A percentile compares a stretch with the other conserved stretches of the same genome.
Conservation (phyloP, 2,888 invertebrate genomes). For the Trissolcus japonicus region DNA sequence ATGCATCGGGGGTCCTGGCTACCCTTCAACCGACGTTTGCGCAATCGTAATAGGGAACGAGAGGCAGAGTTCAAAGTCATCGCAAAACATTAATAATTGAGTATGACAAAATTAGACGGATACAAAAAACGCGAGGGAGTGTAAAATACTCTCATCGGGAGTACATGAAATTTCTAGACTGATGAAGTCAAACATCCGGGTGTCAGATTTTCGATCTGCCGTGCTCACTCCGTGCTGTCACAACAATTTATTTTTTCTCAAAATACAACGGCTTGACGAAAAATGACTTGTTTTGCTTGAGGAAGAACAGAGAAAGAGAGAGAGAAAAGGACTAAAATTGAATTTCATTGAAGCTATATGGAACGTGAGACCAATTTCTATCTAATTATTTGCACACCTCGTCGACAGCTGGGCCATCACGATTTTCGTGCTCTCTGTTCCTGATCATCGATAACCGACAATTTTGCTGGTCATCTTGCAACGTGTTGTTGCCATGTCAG, state of each 20-base stretch:
- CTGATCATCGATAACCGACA: slow-evolving; percentile 36
- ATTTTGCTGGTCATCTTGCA: slow-evolving; percentile 65
- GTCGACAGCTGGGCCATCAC: slow-evolving; percentile 2
- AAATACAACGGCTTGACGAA: too few species aligned
- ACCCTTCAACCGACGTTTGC: slow-evolving; percentile 31
- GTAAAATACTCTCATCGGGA: too few species aligned
- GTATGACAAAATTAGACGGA: not conserved
- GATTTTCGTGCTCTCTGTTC: slow-evolving; percentile 12
- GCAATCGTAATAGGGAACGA: slow-evolving; percentile 21
- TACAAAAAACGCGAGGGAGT: not conserved
- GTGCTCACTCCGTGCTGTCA: not conserved
- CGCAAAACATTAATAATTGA: slow-evolving; percentile 23
- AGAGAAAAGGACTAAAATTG: not conserved
- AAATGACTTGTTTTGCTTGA: too few species aligned
- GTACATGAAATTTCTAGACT: not conserved
- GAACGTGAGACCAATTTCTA: not conserved
- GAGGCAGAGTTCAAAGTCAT: not conserved
- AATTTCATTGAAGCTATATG: not conserved
- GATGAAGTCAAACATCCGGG: too few species aligned
- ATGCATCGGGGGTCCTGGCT: slow-evolving; percentile 12
- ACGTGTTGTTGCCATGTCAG: slow-evolving; percentile 60
- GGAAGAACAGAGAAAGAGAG: not conserved
- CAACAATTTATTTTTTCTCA: not conserved
- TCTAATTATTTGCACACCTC: slow-evolving; percentile 25
- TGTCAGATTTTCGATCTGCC: too few species aligned